Evolutionary conservation across 2,113 vertebrate species (phyloP).

Genomic region (Phrynosoma blainvillii): DNA sequence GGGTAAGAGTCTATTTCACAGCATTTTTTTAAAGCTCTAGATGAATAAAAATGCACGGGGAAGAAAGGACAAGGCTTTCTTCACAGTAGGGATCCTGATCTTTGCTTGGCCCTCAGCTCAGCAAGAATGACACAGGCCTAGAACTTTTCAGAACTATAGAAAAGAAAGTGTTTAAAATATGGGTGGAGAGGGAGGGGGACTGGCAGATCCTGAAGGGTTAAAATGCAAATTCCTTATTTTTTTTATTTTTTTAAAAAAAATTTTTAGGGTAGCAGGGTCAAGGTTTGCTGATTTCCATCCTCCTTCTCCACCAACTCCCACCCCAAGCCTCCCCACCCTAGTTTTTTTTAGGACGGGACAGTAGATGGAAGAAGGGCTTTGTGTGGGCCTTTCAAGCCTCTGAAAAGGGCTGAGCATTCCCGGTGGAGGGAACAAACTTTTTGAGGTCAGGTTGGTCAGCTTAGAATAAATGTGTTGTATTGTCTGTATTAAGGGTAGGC

Average conservation of each 20-base stretch:
- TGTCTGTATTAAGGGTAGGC: constrained; percentile 94
- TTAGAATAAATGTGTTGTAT: constrained; percentile 91
- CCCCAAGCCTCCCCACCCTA: constrained; percentile 38
- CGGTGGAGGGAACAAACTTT: constrained; percentile 90
- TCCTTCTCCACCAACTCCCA: constrained; percentile 49
- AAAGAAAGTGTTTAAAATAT: constrained; percentile 49
- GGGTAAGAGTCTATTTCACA: constrained; percentile 38
- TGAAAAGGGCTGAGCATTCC: constrained; percentile 87
- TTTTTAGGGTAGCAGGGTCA: constrained; percentile 78
- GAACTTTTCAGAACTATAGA: constrained; percentile 70
- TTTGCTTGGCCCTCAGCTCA: constrained; percentile 40
- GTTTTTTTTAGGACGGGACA: constrained; percentile 70
- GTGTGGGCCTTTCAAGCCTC: constrained; percentile 85
- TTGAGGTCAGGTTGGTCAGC: constrained; percentile 93
- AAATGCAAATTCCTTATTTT: constrained; percentile 81
- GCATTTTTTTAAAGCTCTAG: constrained; percentile 57
- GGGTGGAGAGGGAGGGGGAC: constrained; percentile 19
- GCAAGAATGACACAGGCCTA: constrained; percentile 48
- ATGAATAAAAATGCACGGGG: constrained; percentile 58
- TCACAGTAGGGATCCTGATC: constrained; percentile 70
- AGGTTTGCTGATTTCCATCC: constrained; percentile 76
- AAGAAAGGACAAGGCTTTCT: constrained; percentile 63
- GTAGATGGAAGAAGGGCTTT: constrained; percentile 82
- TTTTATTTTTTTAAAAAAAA: too few species aligned
- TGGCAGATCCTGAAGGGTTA: constrained; percentile 64